Evolutionary conservation across 2,113 vertebrate genomes (phyloP), one percentile per base, ranked within the genome.

Genomic region (Heterochromis multidens): DNA sequence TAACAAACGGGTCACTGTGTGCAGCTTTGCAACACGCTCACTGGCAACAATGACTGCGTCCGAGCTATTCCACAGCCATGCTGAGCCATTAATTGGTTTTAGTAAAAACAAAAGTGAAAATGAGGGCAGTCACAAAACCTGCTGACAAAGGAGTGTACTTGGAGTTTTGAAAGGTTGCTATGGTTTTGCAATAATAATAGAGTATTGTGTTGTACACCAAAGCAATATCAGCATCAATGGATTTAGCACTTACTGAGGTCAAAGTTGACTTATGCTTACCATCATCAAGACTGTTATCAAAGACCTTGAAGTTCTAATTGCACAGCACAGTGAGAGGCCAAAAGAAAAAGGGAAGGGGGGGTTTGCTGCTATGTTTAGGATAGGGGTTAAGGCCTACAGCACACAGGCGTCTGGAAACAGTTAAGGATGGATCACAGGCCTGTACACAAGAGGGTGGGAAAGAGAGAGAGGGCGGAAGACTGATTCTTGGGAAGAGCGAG

Each of bases 321-420:
- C 49, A 81, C 57, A 67, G 87, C 62, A 59, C 46, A 65, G 74
- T 63, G 46, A 83, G 43, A 81, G 70, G 82, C 67, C 62, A 67
- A 77, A 89, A 54, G 74, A 57, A 77, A 58, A 35, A 83, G 84
- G 27, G 76, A 81, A 61, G 19, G 46, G 84, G 67, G 81, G 82
- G 87, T 79, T 91, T 91, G 89, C 92, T 94, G 88, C 93, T 93
- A 83, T 94, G 93, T 92, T 93, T 94, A 81, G 90, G 87, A 85
- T 62, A 88, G 90, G 89, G 90, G 83, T 82, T 78, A 87, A 87
- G 89, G 90, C 79, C 90, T 89, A 87, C 83, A 93, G 90, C 86
- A 87, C 35, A 77, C 87, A 90, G 84, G 91, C 77, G 92, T 96
- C 96, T 96, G 96, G 96, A 96, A 96, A 93, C 93, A 94, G 95